Conservation (phyloP, 1,140 invertebrate genomes). For the Harlomillsia oculata region DNA sequence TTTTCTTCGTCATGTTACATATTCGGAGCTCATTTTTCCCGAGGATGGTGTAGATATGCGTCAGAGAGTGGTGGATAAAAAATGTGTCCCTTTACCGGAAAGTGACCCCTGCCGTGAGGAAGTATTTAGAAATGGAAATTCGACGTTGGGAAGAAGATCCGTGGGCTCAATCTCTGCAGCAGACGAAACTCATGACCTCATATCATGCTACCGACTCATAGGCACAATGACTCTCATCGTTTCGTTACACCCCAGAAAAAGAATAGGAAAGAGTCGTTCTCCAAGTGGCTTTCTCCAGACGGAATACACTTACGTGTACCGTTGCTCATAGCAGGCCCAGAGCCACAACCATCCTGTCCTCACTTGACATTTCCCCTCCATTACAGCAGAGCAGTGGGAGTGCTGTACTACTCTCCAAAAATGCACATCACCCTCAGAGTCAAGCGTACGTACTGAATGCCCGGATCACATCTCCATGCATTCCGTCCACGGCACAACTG, state of each 20-base stretch:
- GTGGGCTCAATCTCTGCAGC: slow-evolving; percentile 14
- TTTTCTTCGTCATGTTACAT: slow-evolving; percentile 29
- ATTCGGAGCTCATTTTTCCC: slow-evolving; percentile 26
- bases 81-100: slow-evolving; percentile 28
- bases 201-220: slow-evolving; percentile 16
- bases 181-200: slow-evolving; percentile 26
- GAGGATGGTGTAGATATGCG: slow-evolving; percentile 5
- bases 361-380: slow-evolving; percentile 15
- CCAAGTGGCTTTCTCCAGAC: too few relatives aligned
- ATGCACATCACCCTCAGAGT: too few relatives aligned
- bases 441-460: too few relatives aligned
- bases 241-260: too few relatives aligned
- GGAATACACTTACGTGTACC: not conserved
- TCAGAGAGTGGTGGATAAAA: slow-evolving; percentile 19
- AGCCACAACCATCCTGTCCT: too few relatives aligned
- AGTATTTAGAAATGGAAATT: slow-evolving; percentile 36
- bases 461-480: not conserved
- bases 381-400: too few relatives aligned
- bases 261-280: too few relatives aligned
- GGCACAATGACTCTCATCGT: not conserved
- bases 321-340: too few relatives aligned
- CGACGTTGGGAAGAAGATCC: slow-evolving; percentile 18
- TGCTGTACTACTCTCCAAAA: too few relatives aligned
- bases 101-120: slow-evolving; percentile 30
- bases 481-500: not conserved